These are phyloP conservation scores for Drosophila gunungcola DNA, from an alignment of 1,140 invertebrate genomes.

Conservation along the genomic window DNA sequence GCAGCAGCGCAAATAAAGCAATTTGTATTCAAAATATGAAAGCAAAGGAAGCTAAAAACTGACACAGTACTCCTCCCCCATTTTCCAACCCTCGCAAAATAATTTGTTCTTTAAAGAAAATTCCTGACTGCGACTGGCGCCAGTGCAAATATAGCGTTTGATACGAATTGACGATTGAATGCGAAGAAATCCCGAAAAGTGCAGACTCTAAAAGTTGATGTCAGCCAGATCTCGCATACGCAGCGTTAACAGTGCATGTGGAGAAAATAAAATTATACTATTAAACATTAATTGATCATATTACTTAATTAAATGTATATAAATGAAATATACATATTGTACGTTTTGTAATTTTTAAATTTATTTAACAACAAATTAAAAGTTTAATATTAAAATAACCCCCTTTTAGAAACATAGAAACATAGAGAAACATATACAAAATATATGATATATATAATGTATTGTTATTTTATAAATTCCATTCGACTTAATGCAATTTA, in stretches of 20 bases:
- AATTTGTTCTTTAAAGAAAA: slow-evolving; percentile 52
- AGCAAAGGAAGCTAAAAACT: slow-evolving; percentile 67
- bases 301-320: too few species aligned
- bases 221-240: slow-evolving; percentile 49
- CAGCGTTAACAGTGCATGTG: slow-evolving; percentile 13
- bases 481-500: too few species aligned
- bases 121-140: slow-evolving; percentile 60
- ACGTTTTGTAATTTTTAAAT: too few species aligned
- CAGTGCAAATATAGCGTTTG: slow-evolving; percentile 45
- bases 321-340: too few species aligned
- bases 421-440: too few species aligned
- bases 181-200: slow-evolving; percentile 14
- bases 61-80: slow-evolving; percentile 42
- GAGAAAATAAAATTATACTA: not conserved
- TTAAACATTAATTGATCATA: too few species aligned
- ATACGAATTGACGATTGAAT: slow-evolving; percentile 37
- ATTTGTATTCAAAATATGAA: slow-evolving; percentile 85
- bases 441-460: too few species aligned
- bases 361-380: too few species aligned
- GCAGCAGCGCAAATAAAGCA: slow-evolving; percentile 84
- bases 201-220: slow-evolving; percentile 29
- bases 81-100: slow-evolving; percentile 34
- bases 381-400: too few species aligned
- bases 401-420: too few species aligned
- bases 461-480: too few species aligned